Conservation (phyloP, 1,140 invertebrate species). For the Ganaspis sp. region DNA sequence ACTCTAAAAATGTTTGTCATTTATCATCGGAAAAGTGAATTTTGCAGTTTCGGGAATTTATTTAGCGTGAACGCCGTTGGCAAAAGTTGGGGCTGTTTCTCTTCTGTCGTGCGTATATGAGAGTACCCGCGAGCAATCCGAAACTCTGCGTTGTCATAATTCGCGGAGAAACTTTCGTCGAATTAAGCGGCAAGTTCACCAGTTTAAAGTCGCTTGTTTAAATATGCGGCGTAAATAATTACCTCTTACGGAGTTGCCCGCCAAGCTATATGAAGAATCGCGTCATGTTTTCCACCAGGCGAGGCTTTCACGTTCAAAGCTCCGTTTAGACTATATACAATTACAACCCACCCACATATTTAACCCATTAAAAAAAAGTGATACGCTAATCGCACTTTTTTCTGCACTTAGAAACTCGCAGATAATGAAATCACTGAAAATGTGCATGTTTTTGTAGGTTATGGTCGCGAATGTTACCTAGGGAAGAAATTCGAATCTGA, state of each 20-base stretch:
- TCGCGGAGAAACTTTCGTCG: neutral
- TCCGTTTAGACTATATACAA: neutral
- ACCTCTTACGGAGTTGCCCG: neutral
- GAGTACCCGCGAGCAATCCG: neutral
- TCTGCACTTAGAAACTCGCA: too few relatives aligned
- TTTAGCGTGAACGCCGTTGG: too few relatives aligned
- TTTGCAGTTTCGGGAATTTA: neutral
- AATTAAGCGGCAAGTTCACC: neutral
- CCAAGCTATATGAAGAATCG: neutral
- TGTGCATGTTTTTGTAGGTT: too few relatives aligned
- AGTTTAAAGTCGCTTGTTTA: slow-evolving; percentile 9
- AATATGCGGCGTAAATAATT: slow-evolving; percentile 13
- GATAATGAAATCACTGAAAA: too few relatives aligned
- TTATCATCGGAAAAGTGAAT: too few relatives aligned
- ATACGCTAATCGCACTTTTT: neutral
- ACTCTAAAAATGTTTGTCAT: too few relatives aligned
- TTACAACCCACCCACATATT: neutral
- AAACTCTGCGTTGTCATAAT: neutral
- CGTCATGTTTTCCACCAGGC: neutral
- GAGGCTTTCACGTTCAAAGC: neutral
- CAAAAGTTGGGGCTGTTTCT: neutral
- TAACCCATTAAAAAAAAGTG: neutral
- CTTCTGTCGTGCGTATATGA: neutral
- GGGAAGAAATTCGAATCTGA: too few relatives aligned
- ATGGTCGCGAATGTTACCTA: too few relatives aligned